A percentile compares a stretch with the other conserved stretches of the same genome.
Conservation (phyloP, 2,888 invertebrate species). For the Noctua fimbriata region DNA sequence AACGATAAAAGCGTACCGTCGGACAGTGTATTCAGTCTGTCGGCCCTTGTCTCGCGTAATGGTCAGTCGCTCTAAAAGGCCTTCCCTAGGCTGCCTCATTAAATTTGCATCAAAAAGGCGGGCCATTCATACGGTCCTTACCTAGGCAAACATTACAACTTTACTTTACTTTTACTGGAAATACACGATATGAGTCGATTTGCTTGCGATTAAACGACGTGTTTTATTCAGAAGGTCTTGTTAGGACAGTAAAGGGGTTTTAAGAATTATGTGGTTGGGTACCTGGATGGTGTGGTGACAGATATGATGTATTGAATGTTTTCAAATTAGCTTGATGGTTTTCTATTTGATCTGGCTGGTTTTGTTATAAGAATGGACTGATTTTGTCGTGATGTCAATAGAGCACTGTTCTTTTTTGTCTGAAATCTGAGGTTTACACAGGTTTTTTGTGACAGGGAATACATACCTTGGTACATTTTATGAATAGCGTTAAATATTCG, state of each 20-base stretch:
- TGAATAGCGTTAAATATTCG: not conserved
- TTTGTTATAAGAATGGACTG: not conserved
- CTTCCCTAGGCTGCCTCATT: conserved; percentile 82
- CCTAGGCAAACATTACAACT: conserved; percentile 74
- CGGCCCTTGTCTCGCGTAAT: conserved; percentile 82
- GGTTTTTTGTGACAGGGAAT: not conserved
- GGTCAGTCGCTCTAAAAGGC: conserved; percentile 83
- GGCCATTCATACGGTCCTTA: conserved; percentile 77
- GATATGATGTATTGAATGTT: conserved; percentile 19
- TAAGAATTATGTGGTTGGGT: conserved; percentile 27
- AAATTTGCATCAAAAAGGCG: conserved; percentile 85
- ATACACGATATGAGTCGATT: conserved; percentile 61
- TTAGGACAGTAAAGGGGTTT: conserved; percentile 10
- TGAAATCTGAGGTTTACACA: not conserved
- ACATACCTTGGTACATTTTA: not conserved
- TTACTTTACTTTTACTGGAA: conserved; percentile 61
- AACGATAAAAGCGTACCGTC: conserved; percentile 61
- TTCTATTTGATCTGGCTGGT: conserved; percentile 12
- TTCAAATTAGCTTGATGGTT: not conserved
- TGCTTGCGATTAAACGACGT: conserved; percentile 50
- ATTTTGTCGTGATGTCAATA: not conserved
- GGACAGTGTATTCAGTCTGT: conserved; percentile 80
- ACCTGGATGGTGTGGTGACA: conserved; percentile 4
- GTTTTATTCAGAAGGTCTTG: conserved; percentile 37
- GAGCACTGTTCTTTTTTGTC: not conserved